Evolutionary conservation across 1,140 invertebrate species (phyloP), one percentile per base, ranked within the genome.

Genomic region (Dufourea novaeangliae): DNA sequence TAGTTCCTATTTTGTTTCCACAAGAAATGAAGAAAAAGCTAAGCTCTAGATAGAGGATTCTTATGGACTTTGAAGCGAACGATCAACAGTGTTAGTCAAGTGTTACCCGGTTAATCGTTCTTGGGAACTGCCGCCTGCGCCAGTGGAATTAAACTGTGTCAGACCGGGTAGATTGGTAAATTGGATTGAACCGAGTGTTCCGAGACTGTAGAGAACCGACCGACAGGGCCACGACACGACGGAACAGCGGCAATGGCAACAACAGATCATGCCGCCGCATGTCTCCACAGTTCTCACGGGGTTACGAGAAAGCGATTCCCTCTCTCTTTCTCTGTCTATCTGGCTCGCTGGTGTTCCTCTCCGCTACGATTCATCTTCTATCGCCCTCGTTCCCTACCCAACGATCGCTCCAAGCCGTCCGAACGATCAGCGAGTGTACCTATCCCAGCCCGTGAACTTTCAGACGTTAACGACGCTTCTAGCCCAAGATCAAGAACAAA

Each of bases 241-340:
- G 4, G 41, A 72, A 54, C 71, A 68, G 46, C 78, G 46, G 76
- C 61, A 82, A 74, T 71, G 64, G 67, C 82, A 78, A 77, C 52
- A 61, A 74, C 41, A 81, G 62, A 70, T 66, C 56, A 70, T 63
- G 59, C 73, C 72, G 41, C 27, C 59, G 83, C 72, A n/a, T 87
- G 83, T 85, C 87, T 84, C 83, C 76, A 83, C n/a, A 57, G 88
- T 89, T 89, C 88, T 89, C 88, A 89, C 87, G 88, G 83, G 87
- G 87, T 88, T 89, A 87, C 87, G 84, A 87, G 88, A 89, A 89
- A 89, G 88, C 84, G 80, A 88, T 70, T 67, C 74, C 56, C 46
- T 77, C 59, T 76, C 67, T 61, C 67, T 78, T 22, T 59, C 62
- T 78, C 67, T 44, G n/a, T 37, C 66, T 41, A 20, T n/a, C n/a